Base-by-base conservation (phyloP, 2,888 invertebrate genomes). In the Cantharis flavilabris region DNA sequence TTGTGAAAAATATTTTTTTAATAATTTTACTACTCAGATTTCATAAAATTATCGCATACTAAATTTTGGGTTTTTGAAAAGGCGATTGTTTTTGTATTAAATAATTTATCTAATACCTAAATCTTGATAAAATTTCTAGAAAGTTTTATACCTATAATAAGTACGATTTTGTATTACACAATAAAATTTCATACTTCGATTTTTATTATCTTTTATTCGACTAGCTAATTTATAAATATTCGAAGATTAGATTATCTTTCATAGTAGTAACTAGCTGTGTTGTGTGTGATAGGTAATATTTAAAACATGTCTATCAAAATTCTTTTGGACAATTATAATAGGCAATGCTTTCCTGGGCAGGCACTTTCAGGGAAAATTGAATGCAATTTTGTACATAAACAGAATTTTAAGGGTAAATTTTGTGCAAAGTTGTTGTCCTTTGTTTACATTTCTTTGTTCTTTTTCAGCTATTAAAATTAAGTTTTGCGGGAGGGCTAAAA, bases 381-480 rank as follows among this genome's bases (percentile, higher is more conserved):
- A 9, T 49, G 49, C 49, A 49, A 9, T 49, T 49, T 49, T n/a
- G n/a, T 7, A 7, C n/a, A n/a, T 49, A n/a, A n/a, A 49, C 13
- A 49, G 2, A 49, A 9, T 7, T n/a, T 49, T 7, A 49, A 49
- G 2, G 49, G 49, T 49, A 49, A 49, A n/a, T 49, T 49, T n/a
- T 49, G n/a, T n/a, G n/a, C 9, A 49, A 2, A 49, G 5, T 5
- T 33, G 13, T 13, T 33, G 13, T 33, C 3, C 9, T 49, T 49
- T 10, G 10, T 30, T 3, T 11, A 30, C 3, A 9, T 33, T 33
- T 33, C 4, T 33, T 33, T 11, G 10, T 33, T 33, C 13, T 4
- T n/a, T 80, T 75, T 20, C 16, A 79, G 79, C 69, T 28, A 76
- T 79, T 33, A 62, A 33, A 20, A 75, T 79, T 14, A 33, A 65